Evolutionary conservation across 2,113 vertebrate genomes (phyloP).

Genomic region (Petroica traversi): DNA sequence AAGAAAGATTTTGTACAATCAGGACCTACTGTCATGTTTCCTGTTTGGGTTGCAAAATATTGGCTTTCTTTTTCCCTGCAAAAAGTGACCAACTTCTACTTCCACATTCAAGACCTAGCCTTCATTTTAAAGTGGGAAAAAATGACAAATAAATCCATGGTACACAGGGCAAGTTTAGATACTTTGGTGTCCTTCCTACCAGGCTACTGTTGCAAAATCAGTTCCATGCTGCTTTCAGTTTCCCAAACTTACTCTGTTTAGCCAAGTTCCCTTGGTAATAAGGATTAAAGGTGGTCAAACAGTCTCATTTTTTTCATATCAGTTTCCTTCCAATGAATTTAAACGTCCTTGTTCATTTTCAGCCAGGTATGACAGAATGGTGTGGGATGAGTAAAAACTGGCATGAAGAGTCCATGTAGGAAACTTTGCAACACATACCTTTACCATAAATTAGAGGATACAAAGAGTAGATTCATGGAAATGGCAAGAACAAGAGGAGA

Average conservation of each 20-base stretch:
- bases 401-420: fast-evolving
- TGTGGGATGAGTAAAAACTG: not conserved
- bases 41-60: not conserved
- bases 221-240: not conserved
- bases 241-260: not conserved
- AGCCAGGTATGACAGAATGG: not conserved
- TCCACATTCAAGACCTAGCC: not conserved
- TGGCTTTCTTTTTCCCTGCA: not conserved
- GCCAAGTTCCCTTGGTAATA: not conserved
- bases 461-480: not conserved
- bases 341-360: not conserved
- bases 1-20: not conserved
- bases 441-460: not conserved
- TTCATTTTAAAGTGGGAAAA: not conserved
- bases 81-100: not conserved
- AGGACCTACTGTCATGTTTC: not conserved
- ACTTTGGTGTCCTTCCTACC: not conserved
- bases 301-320: not conserved
- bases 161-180: not conserved
- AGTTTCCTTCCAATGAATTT: not conserved
- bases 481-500: not conserved
- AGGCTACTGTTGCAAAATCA: not conserved
- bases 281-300: not conserved
- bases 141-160: not conserved
- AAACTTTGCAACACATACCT: not conserved